These are phyloP conservation scores for Myxocyprinus asiaticus DNA, from an alignment of 2,113 vertebrate genomes.

Conservation along the genomic window DNA sequence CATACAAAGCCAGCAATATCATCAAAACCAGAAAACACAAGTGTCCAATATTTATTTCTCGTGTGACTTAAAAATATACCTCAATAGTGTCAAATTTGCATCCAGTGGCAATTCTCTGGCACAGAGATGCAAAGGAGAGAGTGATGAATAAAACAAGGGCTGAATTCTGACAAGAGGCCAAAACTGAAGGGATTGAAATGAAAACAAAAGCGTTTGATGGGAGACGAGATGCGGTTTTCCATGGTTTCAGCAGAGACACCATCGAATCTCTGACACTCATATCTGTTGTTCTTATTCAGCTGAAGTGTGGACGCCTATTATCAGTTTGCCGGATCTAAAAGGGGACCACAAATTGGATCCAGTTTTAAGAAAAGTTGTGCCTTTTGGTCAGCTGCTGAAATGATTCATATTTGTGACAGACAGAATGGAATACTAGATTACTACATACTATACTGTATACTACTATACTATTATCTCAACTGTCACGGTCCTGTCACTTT, in stretches of 20 bases:
- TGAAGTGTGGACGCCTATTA: slow-evolving; percentile 47
- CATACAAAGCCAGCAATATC: no score
- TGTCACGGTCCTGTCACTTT: no score
- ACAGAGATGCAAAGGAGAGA: slow-evolving; percentile 37
- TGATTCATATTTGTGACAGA: no score
- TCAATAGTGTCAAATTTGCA: background rate
- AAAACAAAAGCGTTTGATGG: slow-evolving; percentile 45
- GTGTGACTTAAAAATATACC: no score
- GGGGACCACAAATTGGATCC: slow-evolving; percentile 31
- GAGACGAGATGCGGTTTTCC: slow-evolving; percentile 42
- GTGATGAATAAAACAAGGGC: slow-evolving; percentile 47
- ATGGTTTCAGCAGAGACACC: slow-evolving; percentile 40
- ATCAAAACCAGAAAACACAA: no score
- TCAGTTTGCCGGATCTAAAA: slow-evolving; percentile 27
- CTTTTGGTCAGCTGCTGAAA: slow-evolving; percentile 12
- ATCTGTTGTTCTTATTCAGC: slow-evolving; percentile 23
- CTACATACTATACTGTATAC: no score
- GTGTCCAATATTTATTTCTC: no score
- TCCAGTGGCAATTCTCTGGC: slow-evolving; percentile 5
- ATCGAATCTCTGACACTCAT: slow-evolving; percentile 16
- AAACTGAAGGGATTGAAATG: slow-evolving; percentile 28
- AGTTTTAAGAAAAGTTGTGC: slow-evolving; percentile 47
- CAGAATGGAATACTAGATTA: no score
- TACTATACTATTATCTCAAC: no score
- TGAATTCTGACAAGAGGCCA: slow-evolving; percentile 44